These are phyloP conservation scores for Eleutherodactylus coqui DNA, from an alignment of 2,797 vertebrate species.

Conservation along the genomic window DNA sequence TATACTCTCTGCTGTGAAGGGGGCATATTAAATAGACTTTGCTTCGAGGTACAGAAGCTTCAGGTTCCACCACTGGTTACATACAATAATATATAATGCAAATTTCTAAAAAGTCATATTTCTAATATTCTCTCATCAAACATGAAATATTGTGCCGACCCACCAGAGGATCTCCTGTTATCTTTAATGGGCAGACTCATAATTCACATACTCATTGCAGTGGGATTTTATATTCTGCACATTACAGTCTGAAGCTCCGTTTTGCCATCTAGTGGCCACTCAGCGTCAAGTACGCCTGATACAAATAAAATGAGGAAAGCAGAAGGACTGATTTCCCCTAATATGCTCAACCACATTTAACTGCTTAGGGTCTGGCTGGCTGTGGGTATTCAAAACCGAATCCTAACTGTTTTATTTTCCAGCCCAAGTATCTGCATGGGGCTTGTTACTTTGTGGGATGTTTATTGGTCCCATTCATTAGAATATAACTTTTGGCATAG, in stretches of 20 bases:
- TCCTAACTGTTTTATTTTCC: no score
- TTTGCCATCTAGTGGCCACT: constrained; percentile 23
- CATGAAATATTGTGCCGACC: background rate
- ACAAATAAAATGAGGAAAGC: no score
- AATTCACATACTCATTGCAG: background rate
- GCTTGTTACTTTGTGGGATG: no score
- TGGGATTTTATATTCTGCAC: background rate
- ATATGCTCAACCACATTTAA: no score
- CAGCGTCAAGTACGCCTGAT: background rate
- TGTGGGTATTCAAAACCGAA: no score
- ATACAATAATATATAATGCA: background rate
- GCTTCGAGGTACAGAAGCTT: no score
- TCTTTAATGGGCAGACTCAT: background rate
- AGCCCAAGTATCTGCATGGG: no score
- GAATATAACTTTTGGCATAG: no score
- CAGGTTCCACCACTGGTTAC: background rate
- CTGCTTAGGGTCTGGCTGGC: no score
- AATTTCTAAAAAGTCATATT: background rate
- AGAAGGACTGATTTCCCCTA: no score
- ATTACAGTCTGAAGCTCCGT: background rate
- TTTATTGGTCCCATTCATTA: no score
- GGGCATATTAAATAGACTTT: background rate
- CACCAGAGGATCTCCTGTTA: background rate
- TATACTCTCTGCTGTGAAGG: no score
- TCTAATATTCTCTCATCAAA: background rate